Conservation (phyloP, 2,888 invertebrate genomes). For the Yponomeuta malinellus region DNA sequence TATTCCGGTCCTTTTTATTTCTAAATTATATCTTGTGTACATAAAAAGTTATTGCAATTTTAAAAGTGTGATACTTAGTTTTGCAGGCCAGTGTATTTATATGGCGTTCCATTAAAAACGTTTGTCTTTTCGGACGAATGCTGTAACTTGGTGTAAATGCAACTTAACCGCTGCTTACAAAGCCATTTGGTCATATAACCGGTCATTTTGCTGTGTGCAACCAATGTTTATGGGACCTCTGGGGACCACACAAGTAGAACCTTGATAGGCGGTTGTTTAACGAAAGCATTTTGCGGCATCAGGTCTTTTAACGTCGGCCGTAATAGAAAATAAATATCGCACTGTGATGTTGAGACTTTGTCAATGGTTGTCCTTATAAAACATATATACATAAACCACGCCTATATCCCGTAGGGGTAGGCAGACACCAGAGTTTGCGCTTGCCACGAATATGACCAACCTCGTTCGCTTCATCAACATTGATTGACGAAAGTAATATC, state of each 20-base stretch:
- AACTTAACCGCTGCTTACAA: neutral
- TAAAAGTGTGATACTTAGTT: too few species aligned
- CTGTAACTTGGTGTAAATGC: neutral
- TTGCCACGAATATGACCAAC: too few species aligned
- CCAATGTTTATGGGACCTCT: conserved; percentile 2
- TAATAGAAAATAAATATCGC: neutral
- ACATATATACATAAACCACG: too few species aligned
- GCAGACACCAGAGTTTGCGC: too few species aligned
- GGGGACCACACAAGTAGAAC: conserved; percentile 7
- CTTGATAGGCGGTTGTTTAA: neutral
- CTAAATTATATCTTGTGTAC: too few species aligned
- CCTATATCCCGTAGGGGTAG: neutral
- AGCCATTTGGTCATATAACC: conserved; percentile 3
- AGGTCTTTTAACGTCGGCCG: neutral
- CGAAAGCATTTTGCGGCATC: neutral
- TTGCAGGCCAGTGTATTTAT: too few species aligned
- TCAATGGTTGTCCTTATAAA: neutral
- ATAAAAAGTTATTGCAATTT: too few species aligned
- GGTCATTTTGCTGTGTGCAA: neutral
- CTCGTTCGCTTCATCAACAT: too few species aligned
- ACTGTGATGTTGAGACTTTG: neutral
- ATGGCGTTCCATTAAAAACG: too few species aligned
- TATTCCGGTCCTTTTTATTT: too few species aligned
- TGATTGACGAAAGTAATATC: too few species aligned
- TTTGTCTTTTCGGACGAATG: neutral